Evolutionary conservation across 1,140 invertebrate genomes (phyloP), one percentile per base, ranked within the genome.

Genomic region (Amyelois transitella): DNA sequence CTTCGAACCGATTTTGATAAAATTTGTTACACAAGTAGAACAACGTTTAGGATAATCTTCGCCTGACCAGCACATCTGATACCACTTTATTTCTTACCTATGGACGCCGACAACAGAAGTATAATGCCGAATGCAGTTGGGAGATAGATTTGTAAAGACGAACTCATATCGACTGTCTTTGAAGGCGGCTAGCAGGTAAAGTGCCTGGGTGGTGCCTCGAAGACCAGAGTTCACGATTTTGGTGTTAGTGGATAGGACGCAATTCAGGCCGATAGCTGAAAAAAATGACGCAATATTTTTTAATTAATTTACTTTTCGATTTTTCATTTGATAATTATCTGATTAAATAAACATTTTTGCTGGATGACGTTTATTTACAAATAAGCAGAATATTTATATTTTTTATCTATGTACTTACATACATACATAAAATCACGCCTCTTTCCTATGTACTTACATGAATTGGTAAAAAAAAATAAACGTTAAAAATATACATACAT

Each of bases 151-250:
- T 4, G 97, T 99, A 76, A 99, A 99, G 61, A 99, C 94, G 81
- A 99, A 99, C 88, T 99, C 98, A 79, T 98, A 99, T 75, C 95
- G 91, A 10, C 94, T 96, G 58, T 92, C 94, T 70, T 92, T 93
- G 64, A 92, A 94, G 47, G 94, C 94, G 14, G 97, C 95, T 55
- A 99, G 88, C 48, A 99, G 91, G 78, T 98, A 94, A 7, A 99
- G 86, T 0, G 97, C 96, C 85, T 98, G 96, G 0, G 95, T 95
- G 17, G 93, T 92, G 12, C 96, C 96, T 54, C 94, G 91, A 1
- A 96, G 88, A 89, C 97, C 96, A 6, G 95, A 96, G 80, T 96
- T 95, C 0, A 98, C 94, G 45, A 93, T 91, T 86, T 96, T 95
- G 6, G 95, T 96, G 55, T 93, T 94, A 6, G 96, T 94, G 48